A percentile compares a stretch with the other conserved stretches of the same genome.
phyloP scores from a whole-genome alignment of 2,113 vertebrate genomes.

The Rhegmatorhina hoffmannsi region DNA sequence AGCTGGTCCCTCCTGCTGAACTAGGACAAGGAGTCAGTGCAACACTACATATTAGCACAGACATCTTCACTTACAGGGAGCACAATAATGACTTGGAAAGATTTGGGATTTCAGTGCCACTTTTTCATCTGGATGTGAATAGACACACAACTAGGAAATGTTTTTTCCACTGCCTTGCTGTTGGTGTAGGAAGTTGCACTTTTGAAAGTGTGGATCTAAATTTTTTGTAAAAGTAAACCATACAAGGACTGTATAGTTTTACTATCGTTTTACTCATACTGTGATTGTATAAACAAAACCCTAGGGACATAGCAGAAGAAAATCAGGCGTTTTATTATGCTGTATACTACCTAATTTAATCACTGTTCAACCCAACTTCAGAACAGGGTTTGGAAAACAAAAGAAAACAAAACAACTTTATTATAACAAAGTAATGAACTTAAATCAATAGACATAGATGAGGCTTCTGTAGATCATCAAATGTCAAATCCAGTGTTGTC shows the following conservation, averaged over 20 bases:
- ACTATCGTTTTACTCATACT: not conserved
- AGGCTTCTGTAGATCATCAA: not conserved
- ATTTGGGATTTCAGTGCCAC: not conserved
- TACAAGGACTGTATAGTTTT: not conserved
- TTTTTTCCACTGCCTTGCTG: not conserved
- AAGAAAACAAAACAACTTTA: not conserved
- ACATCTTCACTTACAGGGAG: not conserved
- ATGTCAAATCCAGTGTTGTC: not conserved
- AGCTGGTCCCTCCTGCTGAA: too few relatives aligned
- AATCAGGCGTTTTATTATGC: slow-evolving; percentile 12
- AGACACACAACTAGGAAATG: not conserved
- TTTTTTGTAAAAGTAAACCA: not conserved
- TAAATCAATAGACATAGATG: slow-evolving; percentile 4
- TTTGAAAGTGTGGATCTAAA: not conserved
- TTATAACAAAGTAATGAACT: slow-evolving; percentile 50
- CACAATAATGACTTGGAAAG: not conserved
- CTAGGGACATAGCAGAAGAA: not conserved
- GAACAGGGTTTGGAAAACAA: slow-evolving; percentile 17
- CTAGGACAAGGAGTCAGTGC: too few relatives aligned
- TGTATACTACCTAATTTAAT: slow-evolving; percentile 41
- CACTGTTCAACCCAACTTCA: slow-evolving; percentile 45
- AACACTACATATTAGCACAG: not conserved
- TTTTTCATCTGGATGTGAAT: not conserved
- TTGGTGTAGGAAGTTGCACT: not conserved
- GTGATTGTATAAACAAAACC: not conserved